Evolutionary conservation across 2,888 invertebrate species (phyloP), one percentile per base, ranked within the genome.

Genomic region (Drosophila melanosoma): DNA sequence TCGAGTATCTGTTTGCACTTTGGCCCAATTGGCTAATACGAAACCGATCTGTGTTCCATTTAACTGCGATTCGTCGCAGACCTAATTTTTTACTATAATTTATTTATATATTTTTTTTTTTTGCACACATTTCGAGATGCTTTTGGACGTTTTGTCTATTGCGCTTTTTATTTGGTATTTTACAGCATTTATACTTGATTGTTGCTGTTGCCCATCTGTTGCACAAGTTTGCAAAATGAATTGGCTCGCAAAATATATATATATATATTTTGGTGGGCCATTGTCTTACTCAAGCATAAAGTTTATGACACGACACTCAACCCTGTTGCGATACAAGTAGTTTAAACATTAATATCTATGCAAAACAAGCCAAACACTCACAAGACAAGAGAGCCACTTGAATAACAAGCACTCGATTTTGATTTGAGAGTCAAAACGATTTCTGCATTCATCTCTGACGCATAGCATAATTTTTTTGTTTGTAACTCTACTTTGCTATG

Each of bases 271-370:
- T 36, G 64, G 56, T 66, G 58, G 15, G 32, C 66, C 38, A 80
- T 86, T 88, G 82, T 87, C 82, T 90, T 90, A 81, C 89, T 51
- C 84, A 90, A 90, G 84, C 90, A 89, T 75, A 73, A 89, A 74
- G 51, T 89, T 89, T 75, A 89, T 89, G 77, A 60, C 70, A 72
- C 70, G 66, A 63, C 57, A 61, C 65, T 71, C 69, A 51, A 64
- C 45, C 15, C 51, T 81, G 70, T 73, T 84, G 74, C 79, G 69
- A 74, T 79, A 52, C 36, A 15, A 45, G 51, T 17, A 64, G 69
- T 67, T 75, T 54, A 69, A 76, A 74, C 81, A 87, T 78, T 75
- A 68, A 79, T 69, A 71, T 81, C 70, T 73, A 84, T 81, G 82
- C 85, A 67, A 83, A 83, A 74, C 63, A 70, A 64, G 48, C 26